Evolutionary conservation across 64 coral and sea anemone genomes (phyloP).

Genomic region (Porites lutea): DNA sequence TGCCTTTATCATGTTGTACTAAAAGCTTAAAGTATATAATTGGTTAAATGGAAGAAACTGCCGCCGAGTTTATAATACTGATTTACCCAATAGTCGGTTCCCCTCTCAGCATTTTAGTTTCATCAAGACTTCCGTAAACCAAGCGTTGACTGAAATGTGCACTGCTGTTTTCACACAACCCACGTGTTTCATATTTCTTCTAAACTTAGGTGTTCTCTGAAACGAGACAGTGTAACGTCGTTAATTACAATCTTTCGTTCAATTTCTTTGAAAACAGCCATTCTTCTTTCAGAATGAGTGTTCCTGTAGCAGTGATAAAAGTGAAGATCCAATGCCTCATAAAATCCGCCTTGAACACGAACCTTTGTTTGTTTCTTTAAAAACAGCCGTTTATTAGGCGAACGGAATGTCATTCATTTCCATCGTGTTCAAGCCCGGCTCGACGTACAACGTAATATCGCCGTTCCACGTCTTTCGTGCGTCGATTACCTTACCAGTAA

Average conservation of each 20-base stretch:
- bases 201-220: constrained; percentile 59
- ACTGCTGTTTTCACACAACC: background rate
- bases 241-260: constrained; percentile 34
- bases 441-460: constrained; percentile 16
- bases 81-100: too few relatives aligned
- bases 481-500: constrained; percentile 1
- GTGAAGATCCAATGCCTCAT: constrained; percentile 22
- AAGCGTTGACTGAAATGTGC: too few relatives aligned
- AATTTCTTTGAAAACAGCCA: constrained; percentile 69
- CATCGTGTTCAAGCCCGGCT: background rate
- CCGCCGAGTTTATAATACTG: too few relatives aligned
- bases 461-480: background rate
- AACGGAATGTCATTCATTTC: background rate
- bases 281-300: constrained; percentile 25
- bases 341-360: constrained; percentile 35
- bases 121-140: too few relatives aligned
- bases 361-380: background rate
- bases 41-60: too few relatives aligned
- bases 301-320: constrained; percentile 45
- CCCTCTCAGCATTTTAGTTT: too few relatives aligned
- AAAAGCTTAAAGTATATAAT: too few relatives aligned
- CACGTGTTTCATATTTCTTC: constrained; percentile 51
- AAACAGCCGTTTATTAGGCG: background rate
- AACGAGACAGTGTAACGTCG: background rate
- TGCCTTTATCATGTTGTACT: too few relatives aligned